Evolutionary conservation across 2,888 invertebrate species (phyloP), one percentile per base, ranked within the genome.

Genomic region (Branchellion lobata): DNA sequence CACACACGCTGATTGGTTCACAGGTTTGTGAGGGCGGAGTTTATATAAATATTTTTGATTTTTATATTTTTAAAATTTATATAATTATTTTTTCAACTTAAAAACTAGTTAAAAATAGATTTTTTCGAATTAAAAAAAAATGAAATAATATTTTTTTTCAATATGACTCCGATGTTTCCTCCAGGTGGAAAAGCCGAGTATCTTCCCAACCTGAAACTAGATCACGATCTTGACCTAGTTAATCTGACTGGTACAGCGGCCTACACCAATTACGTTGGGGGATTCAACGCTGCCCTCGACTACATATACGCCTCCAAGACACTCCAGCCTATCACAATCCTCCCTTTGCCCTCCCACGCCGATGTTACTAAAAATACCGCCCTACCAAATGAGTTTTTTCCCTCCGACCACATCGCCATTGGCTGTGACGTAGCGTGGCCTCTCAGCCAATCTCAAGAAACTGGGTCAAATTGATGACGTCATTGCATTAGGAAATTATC

Each of bases 401-500:
- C 97, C 0, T 96, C 96, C 0, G 97, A 98, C 89, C 97, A 98
- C 87, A 89, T 98, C 82, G 92, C 97, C 21, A 89, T 96, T 73
- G 90, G 96, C 8, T 86, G 86, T 85, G 86, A 86, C 76, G 73
- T 87, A 3, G 83, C 79, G 33, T 86, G 85, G 85, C 65, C 57
- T n/a, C n/a, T n/a, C n/a, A n/a, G n/a, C n/a, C n/a, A n/a, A n/a
- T n/a, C n/a, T n/a, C n/a, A n/a, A n/a, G n/a, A n/a, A n/a, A n/a
- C n/a, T n/a, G n/a, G n/a, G n/a, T n/a, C n/a, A n/a, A n/a, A n/a
- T n/a, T n/a, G n/a, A n/a, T n/a, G n/a, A n/a, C n/a, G n/a, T n/a
- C n/a, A n/a, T n/a, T n/a, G n/a, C n/a, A n/a, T n/a, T n/a, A n/a
- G n/a, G n/a, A n/a, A n/a, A n/a, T n/a, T n/a, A n/a, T n/a, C n/a